Conservation (phyloP, 2,888 invertebrate species). For the Melanchra persicariae region DNA sequence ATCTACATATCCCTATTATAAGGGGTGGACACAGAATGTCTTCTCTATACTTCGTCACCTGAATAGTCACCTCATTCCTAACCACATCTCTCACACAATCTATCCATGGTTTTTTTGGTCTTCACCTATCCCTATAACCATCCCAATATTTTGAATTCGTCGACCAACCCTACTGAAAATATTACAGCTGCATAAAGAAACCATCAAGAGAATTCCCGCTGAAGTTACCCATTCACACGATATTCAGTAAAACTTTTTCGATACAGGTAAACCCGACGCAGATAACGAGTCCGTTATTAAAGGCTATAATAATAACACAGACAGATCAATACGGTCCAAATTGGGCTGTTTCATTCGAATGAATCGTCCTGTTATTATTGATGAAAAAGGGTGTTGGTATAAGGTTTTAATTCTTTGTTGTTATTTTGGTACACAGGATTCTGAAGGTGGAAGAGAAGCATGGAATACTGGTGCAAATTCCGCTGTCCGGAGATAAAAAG, state of each 20-base stretch:
- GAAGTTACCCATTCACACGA: too few species aligned
- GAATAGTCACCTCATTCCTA: not conserved
- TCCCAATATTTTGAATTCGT: too few species aligned
- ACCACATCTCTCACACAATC: not conserved
- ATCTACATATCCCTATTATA: too few species aligned
- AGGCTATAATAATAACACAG: conserved; percentile 39
- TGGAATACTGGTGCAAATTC: not conserved
- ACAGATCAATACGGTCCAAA: conserved; percentile 45
- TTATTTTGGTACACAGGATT: not conserved
- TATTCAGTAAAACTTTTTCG: not conserved
- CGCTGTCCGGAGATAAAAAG: not conserved
- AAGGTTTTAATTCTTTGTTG: not conserved
- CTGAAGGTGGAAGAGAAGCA: not conserved
- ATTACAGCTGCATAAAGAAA: not conserved
- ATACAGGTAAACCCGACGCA: conserved; percentile 17
- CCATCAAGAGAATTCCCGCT: not conserved
- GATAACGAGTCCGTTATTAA: conserved; percentile 22
- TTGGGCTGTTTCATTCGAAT: conserved; percentile 46
- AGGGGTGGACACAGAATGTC: not conserved
- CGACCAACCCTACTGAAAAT: not conserved
- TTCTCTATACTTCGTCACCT: not conserved
- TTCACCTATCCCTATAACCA: too few species aligned
- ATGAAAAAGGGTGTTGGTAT: conserved; percentile 13
- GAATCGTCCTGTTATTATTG: conserved; percentile 30
- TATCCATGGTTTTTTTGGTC: not conserved